These are phyloP conservation scores for Liolophura sinensis DNA, from an alignment of 1,140 invertebrate species.

Conservation along the genomic window DNA sequence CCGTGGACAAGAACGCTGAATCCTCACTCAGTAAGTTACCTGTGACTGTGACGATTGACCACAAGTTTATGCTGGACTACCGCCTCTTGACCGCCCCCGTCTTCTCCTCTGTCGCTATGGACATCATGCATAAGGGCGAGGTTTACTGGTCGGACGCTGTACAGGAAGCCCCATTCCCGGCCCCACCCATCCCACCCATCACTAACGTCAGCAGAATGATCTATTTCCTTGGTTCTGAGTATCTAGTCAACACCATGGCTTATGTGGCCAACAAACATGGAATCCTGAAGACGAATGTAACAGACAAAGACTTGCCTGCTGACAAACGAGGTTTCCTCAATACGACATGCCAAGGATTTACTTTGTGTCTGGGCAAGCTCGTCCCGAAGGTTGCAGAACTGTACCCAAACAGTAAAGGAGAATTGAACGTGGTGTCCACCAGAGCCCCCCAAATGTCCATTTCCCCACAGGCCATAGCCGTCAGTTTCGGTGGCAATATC, in stretches of 20 bases:
- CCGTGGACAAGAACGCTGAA: slow-evolving; percentile 4
- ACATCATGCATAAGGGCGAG: slow-evolving; percentile 34
- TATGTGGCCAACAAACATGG: slow-evolving; percentile 24
- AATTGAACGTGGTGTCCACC: slow-evolving; percentile 20
- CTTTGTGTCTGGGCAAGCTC: slow-evolving; percentile 16
- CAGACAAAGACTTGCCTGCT: slow-evolving; percentile 23
- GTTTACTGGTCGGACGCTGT: slow-evolving; percentile 27
- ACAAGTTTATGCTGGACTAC: slow-evolving; percentile 34
- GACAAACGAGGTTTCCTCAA: slow-evolving; percentile 11
- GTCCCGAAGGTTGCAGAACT: slow-evolving; percentile 12
- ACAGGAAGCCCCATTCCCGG: slow-evolving; percentile 26
- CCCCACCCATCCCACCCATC: slow-evolving; percentile 20
- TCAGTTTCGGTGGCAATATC: slow-evolving; percentile 6
- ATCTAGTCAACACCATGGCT: slow-evolving; percentile 26
- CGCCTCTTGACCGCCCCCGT: slow-evolving; percentile 19
- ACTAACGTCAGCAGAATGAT: slow-evolving; percentile 23
- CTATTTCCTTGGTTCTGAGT: slow-evolving; percentile 37
- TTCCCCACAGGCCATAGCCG: not conserved
- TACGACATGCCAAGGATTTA: slow-evolving; percentile 17
- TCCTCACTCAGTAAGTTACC: slow-evolving; percentile 1
- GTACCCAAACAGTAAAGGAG: slow-evolving; percentile 18
- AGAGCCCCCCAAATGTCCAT: slow-evolving; percentile 9
- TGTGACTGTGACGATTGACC: slow-evolving; percentile 17
- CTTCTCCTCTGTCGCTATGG: slow-evolving; percentile 22
- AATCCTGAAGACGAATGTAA: slow-evolving; percentile 28